A percentile compares a stretch with the other conserved stretches of the same genome.
phyloP scores from a whole-genome alignment of 2,797 vertebrate genomes.

The Danio tinwini region DNA sequence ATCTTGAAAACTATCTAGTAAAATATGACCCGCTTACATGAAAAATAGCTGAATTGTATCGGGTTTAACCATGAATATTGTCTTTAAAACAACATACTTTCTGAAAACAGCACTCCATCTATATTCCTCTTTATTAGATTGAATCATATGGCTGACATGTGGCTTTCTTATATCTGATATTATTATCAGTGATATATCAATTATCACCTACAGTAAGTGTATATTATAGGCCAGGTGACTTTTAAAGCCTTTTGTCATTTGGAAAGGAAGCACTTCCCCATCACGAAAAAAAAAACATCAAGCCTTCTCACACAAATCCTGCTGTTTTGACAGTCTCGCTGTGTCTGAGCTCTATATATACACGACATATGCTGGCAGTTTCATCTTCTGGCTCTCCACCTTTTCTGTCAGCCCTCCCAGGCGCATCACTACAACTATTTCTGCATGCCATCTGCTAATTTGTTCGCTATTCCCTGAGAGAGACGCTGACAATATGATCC shows the following conservation, averaged over 20 bases:
- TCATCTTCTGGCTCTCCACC: slow-evolving; percentile 46
- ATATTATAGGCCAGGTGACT: slow-evolving; percentile 4
- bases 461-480: slow-evolving; percentile 31
- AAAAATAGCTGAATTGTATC: too few relatives aligned
- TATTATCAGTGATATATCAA: too few relatives aligned
- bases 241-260: slow-evolving; percentile 23
- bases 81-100: too few relatives aligned
- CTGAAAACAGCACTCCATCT: too few relatives aligned
- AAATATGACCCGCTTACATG: too few relatives aligned
- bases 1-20: too few relatives aligned
- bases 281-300: slow-evolving; percentile 25
- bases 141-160: too few relatives aligned
- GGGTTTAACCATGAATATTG: too few relatives aligned
- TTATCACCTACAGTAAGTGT: not conserved
- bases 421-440: slow-evolving; percentile 52
- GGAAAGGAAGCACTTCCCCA: slow-evolving; percentile 11
- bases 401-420: slow-evolving; percentile 54
- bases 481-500: slow-evolving; percentile 48
- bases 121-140: too few relatives aligned
- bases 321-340: slow-evolving; percentile 39
- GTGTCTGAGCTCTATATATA: slow-evolving; percentile 49
- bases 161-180: too few relatives aligned
- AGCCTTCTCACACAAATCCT: slow-evolving; percentile 41
- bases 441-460: slow-evolving; percentile 57
- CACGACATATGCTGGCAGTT: slow-evolving; percentile 53